phyloP scores from a whole-genome alignment of 2,113 vertebrate genomes.

The Neodontobutis hainanensis region DNA sequence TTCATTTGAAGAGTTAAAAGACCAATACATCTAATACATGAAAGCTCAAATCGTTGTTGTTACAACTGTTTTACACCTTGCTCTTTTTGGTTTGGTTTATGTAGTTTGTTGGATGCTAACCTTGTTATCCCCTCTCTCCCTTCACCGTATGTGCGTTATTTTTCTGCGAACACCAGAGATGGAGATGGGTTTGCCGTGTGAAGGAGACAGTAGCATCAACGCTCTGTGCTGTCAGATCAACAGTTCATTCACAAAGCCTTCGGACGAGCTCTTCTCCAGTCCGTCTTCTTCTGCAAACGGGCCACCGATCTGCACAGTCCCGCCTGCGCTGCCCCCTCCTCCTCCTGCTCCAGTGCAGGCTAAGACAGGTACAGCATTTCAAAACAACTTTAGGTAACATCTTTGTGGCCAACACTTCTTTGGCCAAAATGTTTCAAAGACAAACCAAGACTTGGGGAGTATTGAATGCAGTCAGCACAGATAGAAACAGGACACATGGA shows the following conservation, averaged over 20 bases:
- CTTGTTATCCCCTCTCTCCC: neutral
- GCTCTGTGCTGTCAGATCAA: slow-evolving; percentile 89
- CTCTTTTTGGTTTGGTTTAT: too few relatives aligned
- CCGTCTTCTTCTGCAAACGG: slow-evolving; percentile 64
- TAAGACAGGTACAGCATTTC: slow-evolving; percentile 25
- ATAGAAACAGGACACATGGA: too few relatives aligned
- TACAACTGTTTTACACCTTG: too few relatives aligned
- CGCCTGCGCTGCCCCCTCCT: slow-evolving; percentile 69
- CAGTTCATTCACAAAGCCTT: slow-evolving; percentile 80
- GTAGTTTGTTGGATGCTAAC: too few relatives aligned
- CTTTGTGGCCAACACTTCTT: neutral
- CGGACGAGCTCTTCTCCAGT: slow-evolving; percentile 77
- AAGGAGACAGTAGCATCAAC: slow-evolving; percentile 82
- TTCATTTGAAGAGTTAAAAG: too few relatives aligned
- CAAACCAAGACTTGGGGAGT: too few relatives aligned
- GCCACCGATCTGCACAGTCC: slow-evolving; percentile 54
- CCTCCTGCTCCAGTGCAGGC: slow-evolving; percentile 74
- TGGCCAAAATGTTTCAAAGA: too few relatives aligned
- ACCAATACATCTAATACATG: too few relatives aligned
- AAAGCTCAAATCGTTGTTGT: too few relatives aligned
- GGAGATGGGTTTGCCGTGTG: slow-evolving; percentile 77
- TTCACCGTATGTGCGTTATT: slow-evolving; percentile 1
- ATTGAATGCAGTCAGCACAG: too few relatives aligned
- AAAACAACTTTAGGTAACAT: too few relatives aligned
- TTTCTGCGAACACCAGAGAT: slow-evolving; percentile 77